Conservation (phyloP, 2,888 invertebrate genomes). For the Hololepta plana region DNA sequence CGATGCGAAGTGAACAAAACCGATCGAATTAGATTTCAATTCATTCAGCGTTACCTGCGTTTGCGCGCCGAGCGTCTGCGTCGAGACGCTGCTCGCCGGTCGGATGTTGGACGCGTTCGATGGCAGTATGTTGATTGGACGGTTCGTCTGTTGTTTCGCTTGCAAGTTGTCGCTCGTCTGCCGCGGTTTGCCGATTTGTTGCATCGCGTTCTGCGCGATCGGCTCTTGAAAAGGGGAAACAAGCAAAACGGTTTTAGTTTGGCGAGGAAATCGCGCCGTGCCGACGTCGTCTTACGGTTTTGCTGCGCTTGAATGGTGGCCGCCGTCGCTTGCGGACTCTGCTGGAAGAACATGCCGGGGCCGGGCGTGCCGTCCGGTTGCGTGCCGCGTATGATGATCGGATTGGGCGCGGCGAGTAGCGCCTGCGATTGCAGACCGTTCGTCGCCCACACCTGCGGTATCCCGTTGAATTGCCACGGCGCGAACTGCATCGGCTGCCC, state of each 20-base stretch:
- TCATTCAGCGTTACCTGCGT: constrained; percentile 27
- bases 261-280: constrained; percentile 1
- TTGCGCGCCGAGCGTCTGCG: constrained; percentile 50
- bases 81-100: constrained; percentile 68
- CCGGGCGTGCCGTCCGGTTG: constrained; percentile 52
- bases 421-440: constrained; percentile 52
- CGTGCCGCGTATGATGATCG: constrained; percentile 65
- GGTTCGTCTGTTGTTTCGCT: constrained; percentile 27
- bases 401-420: constrained; percentile 49
- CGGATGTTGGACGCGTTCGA: constrained; percentile 43
- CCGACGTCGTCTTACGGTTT: constrained; percentile 36
- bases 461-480: constrained; percentile 57
- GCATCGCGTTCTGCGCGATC: constrained; percentile 28
- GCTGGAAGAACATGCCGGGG: constrained; percentile 66
- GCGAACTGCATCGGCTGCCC: constrained; percentile 62
- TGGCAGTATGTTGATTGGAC: constrained; percentile 28
- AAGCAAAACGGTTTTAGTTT: too few species aligned
- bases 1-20: too few species aligned
- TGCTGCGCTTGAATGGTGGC: constrained; percentile 41
- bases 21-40: background rate
- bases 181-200: constrained; percentile 30
- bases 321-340: constrained; percentile 45
- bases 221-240: background rate
- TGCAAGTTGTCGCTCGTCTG: constrained; percentile 34
- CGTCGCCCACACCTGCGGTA: constrained; percentile 59